Evolutionary conservation across 2,888 invertebrate species (phyloP), one percentile per base, ranked within the genome.

Genomic region (Xylota segnis): DNA sequence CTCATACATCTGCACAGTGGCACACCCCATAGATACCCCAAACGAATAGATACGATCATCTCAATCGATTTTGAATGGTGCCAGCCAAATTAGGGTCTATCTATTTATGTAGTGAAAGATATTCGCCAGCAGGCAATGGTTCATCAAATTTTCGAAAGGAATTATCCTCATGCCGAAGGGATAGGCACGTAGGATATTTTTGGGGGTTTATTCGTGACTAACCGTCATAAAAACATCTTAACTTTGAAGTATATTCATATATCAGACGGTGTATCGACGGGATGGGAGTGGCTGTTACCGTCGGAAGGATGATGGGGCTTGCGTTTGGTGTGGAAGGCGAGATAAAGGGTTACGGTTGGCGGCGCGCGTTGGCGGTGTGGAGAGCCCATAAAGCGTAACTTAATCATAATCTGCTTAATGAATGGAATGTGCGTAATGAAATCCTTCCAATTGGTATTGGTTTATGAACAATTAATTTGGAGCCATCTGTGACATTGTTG

Each of bases 341-440:
- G 18, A 56, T n/a, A 56, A 56, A 56, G 56, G 56, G 56, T 56
- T 56, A 52, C 12, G 50, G 2, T 23, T 27, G 29, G 7, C 32
- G 7, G 56, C n/a, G 32, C 23, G 12, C 32, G 10, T 1, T 43
- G 27, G 23, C 12, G 27, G 50, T 18, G 29, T 14, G 16, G 18
- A 61, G 52, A 76, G 70, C 63, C 75, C 75, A 63, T 70, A 68
- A 82, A 82, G 37, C 50, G 23, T 70, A 66, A 83, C 52, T 78
- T 74, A 68, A 78, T 83, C 66, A 66, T 74, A 83, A 83, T 83
- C 77, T 61, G 66, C 23, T 59, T 72, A 76, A 83, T 71, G 82
- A 75, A 77, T 40, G 63, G 52, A 81, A 68, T 56, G 54, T 56
- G 61, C 40, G 40, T 23, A 71, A 47, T 18, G 45, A 71, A 77